Evolutionary conservation across 2,113 vertebrate genomes (phyloP), one percentile per base, ranked within the genome.

Genomic region (Calidris pugnax): DNA sequence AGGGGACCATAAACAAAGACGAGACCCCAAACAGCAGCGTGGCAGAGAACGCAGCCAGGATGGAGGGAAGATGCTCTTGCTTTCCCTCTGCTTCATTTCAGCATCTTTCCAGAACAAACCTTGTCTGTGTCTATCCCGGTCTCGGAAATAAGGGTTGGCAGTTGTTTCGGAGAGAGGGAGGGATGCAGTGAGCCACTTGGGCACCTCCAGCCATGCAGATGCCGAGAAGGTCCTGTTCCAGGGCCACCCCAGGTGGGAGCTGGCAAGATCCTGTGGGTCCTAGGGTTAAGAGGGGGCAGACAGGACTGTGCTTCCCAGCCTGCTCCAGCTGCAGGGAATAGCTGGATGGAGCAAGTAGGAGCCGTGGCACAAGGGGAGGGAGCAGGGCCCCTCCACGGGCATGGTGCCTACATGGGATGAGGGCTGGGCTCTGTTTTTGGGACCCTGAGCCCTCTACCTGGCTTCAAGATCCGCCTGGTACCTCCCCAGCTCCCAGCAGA

Each of bases 321-420:
- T 12, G 1, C 15, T 20, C 67, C 45, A 33, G 74, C 20, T 0
- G 0, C 37, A 14, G 50, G 22, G 45, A 55, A 48, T 47, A 47
- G 28, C 21, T 1, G 33, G 23, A 39, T 7, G 47, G 37, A 78
- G 64, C 4, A 3, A 62, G 41, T 30, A 10, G 57, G 50, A 56
- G 51, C 68, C 56, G 57, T 2, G 1, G 50, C 59, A 30, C 2
- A 0, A 6, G 22, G 37, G 37, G 23, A 33, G 18, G 37, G 37
- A 60, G 37, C 3, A 0, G 11, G 11, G 12, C 6, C 63, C 33
- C 39, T 68, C 1, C 39, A 37, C 10, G 14, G 55, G 55, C 26
- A 51, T 14, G 9, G n/a, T 62, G 15, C 23, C 23, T 23, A 62
- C n/a, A 11, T 6, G 7, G 23, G 27, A 20, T 12, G 2, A 10